A percentile compares a stretch with the other conserved stretches of the same genome.
These are phyloP conservation scores for Albula glossodonta DNA, from an alignment of 2,113 vertebrate species.

Conservation along the genomic window DNA sequence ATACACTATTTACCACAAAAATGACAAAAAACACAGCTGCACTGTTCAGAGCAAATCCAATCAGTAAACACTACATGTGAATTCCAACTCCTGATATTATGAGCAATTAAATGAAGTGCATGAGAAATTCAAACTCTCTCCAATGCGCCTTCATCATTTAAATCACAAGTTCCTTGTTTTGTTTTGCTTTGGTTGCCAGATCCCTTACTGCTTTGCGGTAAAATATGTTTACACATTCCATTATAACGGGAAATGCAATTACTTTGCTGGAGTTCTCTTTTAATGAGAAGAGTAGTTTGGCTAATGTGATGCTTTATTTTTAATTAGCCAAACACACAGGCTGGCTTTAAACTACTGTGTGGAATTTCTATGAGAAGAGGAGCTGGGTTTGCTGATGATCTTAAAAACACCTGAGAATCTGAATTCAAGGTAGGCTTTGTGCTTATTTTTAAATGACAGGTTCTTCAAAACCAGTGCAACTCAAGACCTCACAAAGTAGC, in stretches of 20 bases:
- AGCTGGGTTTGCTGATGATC: neutral
- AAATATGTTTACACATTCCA: neutral
- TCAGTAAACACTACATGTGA: neutral
- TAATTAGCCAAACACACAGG: neutral
- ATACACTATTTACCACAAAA: neutral
- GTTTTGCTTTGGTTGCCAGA: conserved; percentile 2
- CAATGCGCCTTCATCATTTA: neutral
- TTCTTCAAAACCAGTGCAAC: too few relatives aligned
- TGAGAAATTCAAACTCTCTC: neutral
- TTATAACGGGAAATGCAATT: neutral
- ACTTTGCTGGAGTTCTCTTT: neutral
- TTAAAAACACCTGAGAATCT: too few relatives aligned
- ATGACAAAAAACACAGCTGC: neutral
- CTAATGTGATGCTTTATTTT: neutral
- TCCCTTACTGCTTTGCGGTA: neutral
- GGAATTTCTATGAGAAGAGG: neutral
- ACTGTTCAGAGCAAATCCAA: neutral
- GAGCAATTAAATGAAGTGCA: neutral
- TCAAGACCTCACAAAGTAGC: too few relatives aligned
- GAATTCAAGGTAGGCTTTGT: too few relatives aligned
- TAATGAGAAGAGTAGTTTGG: neutral
- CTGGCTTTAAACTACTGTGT: neutral
- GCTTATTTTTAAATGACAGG: too few relatives aligned
- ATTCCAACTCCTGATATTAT: neutral
- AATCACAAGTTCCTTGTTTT: neutral